Base-by-base conservation (phyloP, 2,888 invertebrate genomes). In the Phaedon cochleariae region DNA sequence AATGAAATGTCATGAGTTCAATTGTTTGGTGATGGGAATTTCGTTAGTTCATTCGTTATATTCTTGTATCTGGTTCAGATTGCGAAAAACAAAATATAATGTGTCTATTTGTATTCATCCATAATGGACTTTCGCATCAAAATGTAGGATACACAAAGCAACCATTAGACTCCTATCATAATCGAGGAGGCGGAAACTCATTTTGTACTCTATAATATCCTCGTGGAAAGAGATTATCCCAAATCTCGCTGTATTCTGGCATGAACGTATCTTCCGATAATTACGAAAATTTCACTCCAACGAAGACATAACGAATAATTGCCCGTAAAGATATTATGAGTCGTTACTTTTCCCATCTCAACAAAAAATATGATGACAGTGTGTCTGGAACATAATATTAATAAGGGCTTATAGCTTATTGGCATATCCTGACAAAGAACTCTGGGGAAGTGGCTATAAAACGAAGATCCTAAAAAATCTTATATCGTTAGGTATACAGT, bases 251-350 rank as follows among this genome's bases (percentile, higher is more conserved):
- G 15, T 41, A 12, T 41, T 41, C 41, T 41, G 41, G 41, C 15
- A 41, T 15, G 15, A 41, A 41, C 41, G 15, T 12, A 41, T n/a
- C 55, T 55, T 49, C 57, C 49, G 57, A 55, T 62, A 49, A 62
- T 46, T 26, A 34, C 34, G 57, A 46, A 55, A n/a, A 62, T 62
- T 55, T 26, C 34, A 49, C 34, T 55, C 22, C 57, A 62, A 62
- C 55, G 29, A 62, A 55, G 62, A 49, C 55, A 55, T 62, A 55
- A 49, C 37, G 48, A 49, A 55, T 62, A 62, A 62, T 62, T 48
- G 55, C 49, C 45, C 55, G 51, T 62, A 62, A 62, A 62, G 51
- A 62, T 41, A 41, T 41, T 41, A 41, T 15, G 41, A 41, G 15
- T 41, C 41, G 41, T 41, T 41, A 41, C 41, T 1, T 41, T 41